Percentiles rank a stretch among this genome's conserved stretches.
Conservation (phyloP, 2,113 vertebrate species). For the Oplegnathus fasciatus region DNA sequence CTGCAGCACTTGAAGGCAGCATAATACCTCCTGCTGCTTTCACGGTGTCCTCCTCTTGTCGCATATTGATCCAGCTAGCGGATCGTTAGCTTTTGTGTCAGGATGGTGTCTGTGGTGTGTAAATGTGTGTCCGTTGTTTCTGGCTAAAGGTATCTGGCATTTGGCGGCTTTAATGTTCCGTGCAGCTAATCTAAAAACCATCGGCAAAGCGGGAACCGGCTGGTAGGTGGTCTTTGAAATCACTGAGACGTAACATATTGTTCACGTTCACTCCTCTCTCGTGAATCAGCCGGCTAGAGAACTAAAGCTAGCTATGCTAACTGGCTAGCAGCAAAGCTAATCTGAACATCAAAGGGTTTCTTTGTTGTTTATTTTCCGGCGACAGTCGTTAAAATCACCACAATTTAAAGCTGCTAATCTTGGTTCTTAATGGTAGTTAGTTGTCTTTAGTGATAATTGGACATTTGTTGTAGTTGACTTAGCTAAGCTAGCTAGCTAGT, state of each 20-base stretch:
- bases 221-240: conserved; percentile 81
- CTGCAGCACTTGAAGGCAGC: conserved; percentile 42
- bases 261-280: conserved; percentile 63
- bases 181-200: conserved; percentile 84
- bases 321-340: conserved; percentile 41
- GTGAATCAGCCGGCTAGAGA: conserved; percentile 56
- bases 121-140: conserved; percentile 75
- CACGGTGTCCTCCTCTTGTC: conserved; percentile 53
- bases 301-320: conserved; percentile 57
- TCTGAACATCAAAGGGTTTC: not conserved
- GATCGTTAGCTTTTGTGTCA: conserved; percentile 73
- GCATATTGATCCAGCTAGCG: conserved; percentile 64
- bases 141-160: conserved; percentile 75
- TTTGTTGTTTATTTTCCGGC: not conserved
- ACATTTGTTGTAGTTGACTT: not conserved
- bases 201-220: conserved; percentile 87
- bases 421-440: not conserved
- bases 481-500: conserved; percentile 12
- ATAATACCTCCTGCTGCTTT: conserved; percentile 28
- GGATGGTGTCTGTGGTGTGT: conserved; percentile 77
- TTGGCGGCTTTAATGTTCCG: conserved; percentile 87
- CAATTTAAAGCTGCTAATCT: rapidly evolving
- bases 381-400: not conserved
- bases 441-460: not conserved
- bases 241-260: conserved; percentile 59